Percentiles rank a stretch among this genome's conserved stretches.
phyloP scores from a whole-genome alignment of 2,888 invertebrate genomes.

The Nectonema munidae region DNA sequence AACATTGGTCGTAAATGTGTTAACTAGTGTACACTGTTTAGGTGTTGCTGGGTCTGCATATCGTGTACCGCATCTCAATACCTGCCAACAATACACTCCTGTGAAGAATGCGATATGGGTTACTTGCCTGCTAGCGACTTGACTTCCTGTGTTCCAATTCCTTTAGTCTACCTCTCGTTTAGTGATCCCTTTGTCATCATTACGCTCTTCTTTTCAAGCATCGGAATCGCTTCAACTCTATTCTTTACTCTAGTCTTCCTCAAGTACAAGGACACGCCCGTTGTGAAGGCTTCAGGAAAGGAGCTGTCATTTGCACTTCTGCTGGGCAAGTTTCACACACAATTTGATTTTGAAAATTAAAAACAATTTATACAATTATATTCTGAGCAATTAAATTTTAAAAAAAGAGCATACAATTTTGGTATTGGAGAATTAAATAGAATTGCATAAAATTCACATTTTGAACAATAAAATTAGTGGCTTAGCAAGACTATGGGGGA shows the following conservation, averaged over 20 bases:
- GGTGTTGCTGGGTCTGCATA: slow-evolving; percentile 23
- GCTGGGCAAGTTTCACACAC: too few relatives aligned
- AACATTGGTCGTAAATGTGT: too few relatives aligned
- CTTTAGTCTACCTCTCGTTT: slow-evolving; percentile 32
- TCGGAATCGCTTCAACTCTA: slow-evolving; percentile 23
- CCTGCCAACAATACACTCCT: slow-evolving; percentile 38
- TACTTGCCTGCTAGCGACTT: slow-evolving; percentile 16
- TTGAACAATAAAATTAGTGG: too few relatives aligned
- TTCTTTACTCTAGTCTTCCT: slow-evolving; percentile 24
- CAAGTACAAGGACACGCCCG: slow-evolving; percentile 23
- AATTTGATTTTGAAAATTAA: slow-evolving; percentile 23
- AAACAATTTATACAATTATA: not conserved
- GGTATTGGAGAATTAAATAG: too few relatives aligned
- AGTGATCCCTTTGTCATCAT: slow-evolving; percentile 58
- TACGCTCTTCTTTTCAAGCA: slow-evolving; percentile 36
- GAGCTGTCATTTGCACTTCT: slow-evolving; percentile 25
- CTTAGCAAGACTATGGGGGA: too few relatives aligned
- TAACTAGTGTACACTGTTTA: too few relatives aligned
- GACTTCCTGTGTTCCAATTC: slow-evolving; percentile 36
- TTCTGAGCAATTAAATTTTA: too few relatives aligned
- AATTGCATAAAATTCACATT: too few relatives aligned
- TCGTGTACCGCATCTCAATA: slow-evolving; percentile 24
- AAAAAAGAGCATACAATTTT: not conserved
- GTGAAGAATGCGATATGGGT: slow-evolving; percentile 15
- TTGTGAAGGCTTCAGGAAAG: slow-evolving; percentile 25